These are phyloP conservation scores for Oncorhynchus keta DNA, from an alignment of 2,113 vertebrate genomes.

Conservation along the genomic window DNA sequence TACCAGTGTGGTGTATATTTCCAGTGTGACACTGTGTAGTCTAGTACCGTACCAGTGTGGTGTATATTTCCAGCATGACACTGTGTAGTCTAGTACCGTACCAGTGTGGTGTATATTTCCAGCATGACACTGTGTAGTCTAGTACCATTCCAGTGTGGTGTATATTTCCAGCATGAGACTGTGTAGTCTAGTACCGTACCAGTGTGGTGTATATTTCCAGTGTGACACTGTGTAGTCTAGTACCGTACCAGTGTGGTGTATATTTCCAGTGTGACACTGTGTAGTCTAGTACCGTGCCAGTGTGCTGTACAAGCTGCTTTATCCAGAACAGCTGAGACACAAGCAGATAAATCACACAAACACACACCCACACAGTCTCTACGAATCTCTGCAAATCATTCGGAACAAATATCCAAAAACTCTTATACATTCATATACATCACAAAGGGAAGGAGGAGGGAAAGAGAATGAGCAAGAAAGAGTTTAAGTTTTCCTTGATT, in stretches of 20 bases:
- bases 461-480: background rate
- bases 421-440: no score
- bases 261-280: background rate
- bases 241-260: slow-evolving; percentile 15
- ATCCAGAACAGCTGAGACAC: slow-evolving; percentile 5
- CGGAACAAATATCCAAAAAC: slow-evolving; percentile 3
- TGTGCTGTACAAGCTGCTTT: slow-evolving; percentile 17
- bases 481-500: background rate
- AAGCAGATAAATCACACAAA: slow-evolving; percentile 1
- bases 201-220: slow-evolving; percentile 11
- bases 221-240: background rate
- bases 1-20: no score
- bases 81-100: no score
- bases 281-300: no score
- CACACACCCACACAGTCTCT: no score
- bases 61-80: no score
- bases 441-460: background rate
- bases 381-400: background rate
- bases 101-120: no score
- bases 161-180: background rate
- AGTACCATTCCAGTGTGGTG: no score
- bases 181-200: no score
- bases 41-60: no score
- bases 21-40: no score
- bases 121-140: no score